phyloP scores from a whole-genome alignment of 2,113 vertebrate genomes.

The Corythoichthys intestinalis region DNA sequence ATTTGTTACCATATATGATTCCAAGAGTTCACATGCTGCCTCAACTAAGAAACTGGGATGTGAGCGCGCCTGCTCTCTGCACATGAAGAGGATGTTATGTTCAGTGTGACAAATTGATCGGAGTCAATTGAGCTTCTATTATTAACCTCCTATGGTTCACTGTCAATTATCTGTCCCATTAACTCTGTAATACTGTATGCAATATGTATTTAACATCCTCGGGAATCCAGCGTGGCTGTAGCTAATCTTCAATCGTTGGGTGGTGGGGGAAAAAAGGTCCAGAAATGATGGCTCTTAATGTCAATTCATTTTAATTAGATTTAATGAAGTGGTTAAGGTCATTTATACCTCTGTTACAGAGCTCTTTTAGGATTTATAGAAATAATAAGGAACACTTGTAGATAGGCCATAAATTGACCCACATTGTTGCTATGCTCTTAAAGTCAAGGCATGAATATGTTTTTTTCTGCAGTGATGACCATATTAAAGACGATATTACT shows the following conservation, averaged over 20 bases:
- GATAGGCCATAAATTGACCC: constrained; percentile 65
- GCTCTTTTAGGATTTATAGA: constrained; percentile 61
- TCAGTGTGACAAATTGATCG: constrained; percentile 72
- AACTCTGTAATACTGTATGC: constrained; percentile 75
- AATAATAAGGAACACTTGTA: constrained; percentile 68
- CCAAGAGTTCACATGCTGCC: not conserved
- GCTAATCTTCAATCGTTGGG: constrained; percentile 54
- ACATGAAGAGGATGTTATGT: constrained; percentile 45
- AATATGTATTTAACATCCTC: constrained; percentile 69
- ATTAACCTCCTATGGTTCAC: constrained; percentile 77
- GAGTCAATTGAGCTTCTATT: constrained; percentile 76
- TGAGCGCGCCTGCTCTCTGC: constrained; percentile 30
- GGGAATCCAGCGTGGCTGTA: constrained; percentile 55
- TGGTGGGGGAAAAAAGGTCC: constrained; percentile 39
- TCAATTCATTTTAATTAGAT: constrained; percentile 68
- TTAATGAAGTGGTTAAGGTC: constrained; percentile 68
- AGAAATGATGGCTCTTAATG: constrained; percentile 67
- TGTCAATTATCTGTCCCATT: constrained; percentile 81
- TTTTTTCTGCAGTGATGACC: constrained; percentile 46
- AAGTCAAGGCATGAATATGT: constrained; percentile 40
- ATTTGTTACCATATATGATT: not conserved
- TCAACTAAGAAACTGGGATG: constrained; percentile 27
- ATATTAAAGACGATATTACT: constrained; percentile 63
- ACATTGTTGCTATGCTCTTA: constrained; percentile 49
- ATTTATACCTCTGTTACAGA: constrained; percentile 59